Base-by-base conservation (phyloP, 53 echinoderm and acorn worm genomes). In the Antedon mediterranea region DNA sequence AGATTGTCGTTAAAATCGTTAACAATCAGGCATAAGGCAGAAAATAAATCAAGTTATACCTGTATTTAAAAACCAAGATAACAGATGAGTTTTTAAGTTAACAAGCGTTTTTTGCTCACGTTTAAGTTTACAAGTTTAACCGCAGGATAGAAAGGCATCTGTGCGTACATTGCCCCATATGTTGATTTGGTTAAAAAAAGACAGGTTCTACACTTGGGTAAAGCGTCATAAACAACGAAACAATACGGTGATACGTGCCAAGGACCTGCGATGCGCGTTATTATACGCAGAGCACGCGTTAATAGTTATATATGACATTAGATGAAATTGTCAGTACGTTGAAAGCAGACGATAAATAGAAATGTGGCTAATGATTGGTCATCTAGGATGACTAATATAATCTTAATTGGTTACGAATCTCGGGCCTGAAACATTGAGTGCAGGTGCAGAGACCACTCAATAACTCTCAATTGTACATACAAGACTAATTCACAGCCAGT, bases 381-480 rank as follows among this genome's bases (percentile, higher is more conserved):
- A 57, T 57, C 57, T 41, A 57, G 2, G 57, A 57, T 15, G 11
- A 57, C 57, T 57, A 57, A 57, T 57, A 57, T 57, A 8, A 57
- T 57, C 57, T 57, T 57, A 57, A 57, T 57, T 57, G 57, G 57
- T 23, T 57, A 57, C 57, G 57, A 57, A 57, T 57, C 57, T 57
- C 57, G 57, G 57, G 57, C 57, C 23, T 57, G 11, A 18, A 57
- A 57, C 57, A 57, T 57, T 2, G 57, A 23, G 15, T 57, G 57
- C 57, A 57, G 57, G 57, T 57, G 57, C 57, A 57, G 57, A 13
- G 23, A 23, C 57, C 57, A 57, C 57, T 57, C 57, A 57, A 57
- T 57, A 57, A 57, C 57, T 57, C 57, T 57, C 57, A 57, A 57
- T 57, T 57, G 57, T 57, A 57, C 57, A 57, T 57, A 57, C 57